Evolutionary conservation across 2,113 vertebrate species (phyloP), one percentile per base, ranked within the genome.

Genomic region (Lepus americanus): DNA sequence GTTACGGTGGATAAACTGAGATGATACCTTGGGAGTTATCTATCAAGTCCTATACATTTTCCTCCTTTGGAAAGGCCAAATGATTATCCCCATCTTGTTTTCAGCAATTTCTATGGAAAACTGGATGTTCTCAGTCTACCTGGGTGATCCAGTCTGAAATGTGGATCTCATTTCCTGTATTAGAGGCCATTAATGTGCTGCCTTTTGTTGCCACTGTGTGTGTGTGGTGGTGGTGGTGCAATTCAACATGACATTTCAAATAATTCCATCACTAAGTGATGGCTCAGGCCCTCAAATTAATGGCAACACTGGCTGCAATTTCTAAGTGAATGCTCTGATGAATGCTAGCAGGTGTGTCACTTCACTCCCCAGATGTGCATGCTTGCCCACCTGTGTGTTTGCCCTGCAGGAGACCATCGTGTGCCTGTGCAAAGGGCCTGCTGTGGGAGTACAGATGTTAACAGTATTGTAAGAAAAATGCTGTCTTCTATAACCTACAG

Each of bases 361-460:
- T 63, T 44, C 19, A 1, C 2, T 59, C 39, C 31, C 49, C n/a
- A 8, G n/a, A 9, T 10, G 1, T 2, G 2, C 6, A 0, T 2
- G 5, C 3, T 0, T 1, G 0, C 13, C 59, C 16, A 3, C 66
- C 63, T n/a, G 25, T n/a, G 5, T 76, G 29, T n/a, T 59, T 74
- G 2, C 33, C 31, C 1, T 49, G 13, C 31, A 76, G 31, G 16
- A 6, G 10, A 20, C 0, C 1, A 17, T 0, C 0, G 7, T 31
- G 9, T 4, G 0, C 74, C 29, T 59, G 10, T 22, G 53, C 39
- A 9, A 53, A 31, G 5, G 55, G 8, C 67, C 88, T 66, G 64
- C 20, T 33, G 20, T 66, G 16, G 33, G 16, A n/a, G 53, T 66
- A 17, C 20, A 19, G 25, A 13, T 59, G 2, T 6, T 20, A 27